These are phyloP conservation scores for Passer montanus DNA, from an alignment of 2,113 vertebrate species.

Conservation along the genomic window DNA sequence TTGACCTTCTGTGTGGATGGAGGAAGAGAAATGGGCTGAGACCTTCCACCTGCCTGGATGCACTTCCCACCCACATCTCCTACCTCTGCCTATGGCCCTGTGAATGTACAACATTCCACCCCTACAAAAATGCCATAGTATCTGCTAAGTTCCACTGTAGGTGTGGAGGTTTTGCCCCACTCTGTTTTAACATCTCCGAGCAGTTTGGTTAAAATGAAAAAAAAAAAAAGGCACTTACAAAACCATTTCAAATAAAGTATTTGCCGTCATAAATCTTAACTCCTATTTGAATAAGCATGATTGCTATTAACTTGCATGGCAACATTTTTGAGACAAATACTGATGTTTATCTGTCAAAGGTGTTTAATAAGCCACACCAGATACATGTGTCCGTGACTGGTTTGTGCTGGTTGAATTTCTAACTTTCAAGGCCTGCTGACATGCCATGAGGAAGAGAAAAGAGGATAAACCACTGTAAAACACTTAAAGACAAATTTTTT, in stretches of 20 bases:
- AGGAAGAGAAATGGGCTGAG: neutral
- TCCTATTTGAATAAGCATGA: conserved; percentile 14
- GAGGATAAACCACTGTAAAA: neutral
- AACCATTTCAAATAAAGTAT: neutral
- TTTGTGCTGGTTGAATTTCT: neutral
- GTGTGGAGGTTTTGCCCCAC: neutral
- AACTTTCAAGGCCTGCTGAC: neutral
- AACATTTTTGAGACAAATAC: neutral
- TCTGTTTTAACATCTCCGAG: neutral
- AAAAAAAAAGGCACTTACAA: neutral
- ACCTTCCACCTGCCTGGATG: neutral
- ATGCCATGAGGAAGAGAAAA: neutral
- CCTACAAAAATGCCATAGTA: neutral
- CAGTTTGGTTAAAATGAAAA: conserved; percentile 28
- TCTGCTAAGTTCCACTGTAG: neutral
- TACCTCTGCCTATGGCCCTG: neutral
- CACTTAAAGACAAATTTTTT: neutral
- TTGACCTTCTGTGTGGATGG: conserved; percentile 15
- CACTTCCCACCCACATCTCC: neutral
- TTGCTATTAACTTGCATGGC: conserved; percentile 29
- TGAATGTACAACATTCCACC: neutral
- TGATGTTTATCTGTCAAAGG: neutral
- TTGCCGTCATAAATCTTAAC: conserved; percentile 21
- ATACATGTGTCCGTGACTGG: neutral
- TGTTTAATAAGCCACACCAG: neutral